A percentile compares a stretch with the other conserved stretches of the same genome.
Evolutionary conservation across 2,797 vertebrate genomes (phyloP).

Genomic region (Erpetoichthys calabaricus): DNA sequence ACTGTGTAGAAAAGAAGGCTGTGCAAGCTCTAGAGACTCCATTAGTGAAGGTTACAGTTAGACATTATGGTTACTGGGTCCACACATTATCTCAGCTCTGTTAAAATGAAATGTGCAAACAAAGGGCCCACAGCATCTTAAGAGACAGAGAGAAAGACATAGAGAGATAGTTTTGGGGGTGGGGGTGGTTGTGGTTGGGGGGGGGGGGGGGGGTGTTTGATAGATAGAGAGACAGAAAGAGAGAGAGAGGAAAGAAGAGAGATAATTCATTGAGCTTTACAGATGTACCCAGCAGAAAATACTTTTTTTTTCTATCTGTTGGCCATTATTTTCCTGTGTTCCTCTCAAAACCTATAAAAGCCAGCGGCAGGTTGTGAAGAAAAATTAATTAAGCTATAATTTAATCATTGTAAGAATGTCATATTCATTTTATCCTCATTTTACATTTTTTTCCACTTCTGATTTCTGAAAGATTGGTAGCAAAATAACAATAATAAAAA

Average conservation of each 20-base stretch:
- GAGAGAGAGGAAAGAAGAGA: constrained; percentile 20
- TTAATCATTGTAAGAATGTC: constrained; percentile 89
- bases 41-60: constrained; percentile 53
- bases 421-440: constrained; percentile 54
- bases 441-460: constrained; percentile 25
- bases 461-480: constrained; percentile 11
- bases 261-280: constrained; percentile 48
- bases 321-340: constrained; percentile 81
- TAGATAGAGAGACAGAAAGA: constrained; percentile 10
- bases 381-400: constrained; percentile 92
- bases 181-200: too few species aligned
- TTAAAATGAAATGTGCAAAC: constrained; percentile 42
- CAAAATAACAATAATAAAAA: constrained; percentile 30
- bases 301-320: constrained; percentile 49
- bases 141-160: constrained; percentile 37
- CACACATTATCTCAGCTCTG: constrained; percentile 45
- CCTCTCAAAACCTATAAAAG: constrained; percentile 87
- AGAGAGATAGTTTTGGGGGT: constrained; percentile 14
- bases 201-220: too few species aligned
- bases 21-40: constrained; percentile 30
- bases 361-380: constrained; percentile 96
- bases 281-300: constrained; percentile 58
- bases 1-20: constrained; percentile 15
- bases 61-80: constrained; percentile 29
- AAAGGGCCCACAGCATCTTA: constrained; percentile 31